A percentile compares a stretch with the other conserved stretches of the same genome.
Evolutionary conservation across 2,113 vertebrate species (phyloP).

Genomic region (Saimiri boliviensis): DNA sequence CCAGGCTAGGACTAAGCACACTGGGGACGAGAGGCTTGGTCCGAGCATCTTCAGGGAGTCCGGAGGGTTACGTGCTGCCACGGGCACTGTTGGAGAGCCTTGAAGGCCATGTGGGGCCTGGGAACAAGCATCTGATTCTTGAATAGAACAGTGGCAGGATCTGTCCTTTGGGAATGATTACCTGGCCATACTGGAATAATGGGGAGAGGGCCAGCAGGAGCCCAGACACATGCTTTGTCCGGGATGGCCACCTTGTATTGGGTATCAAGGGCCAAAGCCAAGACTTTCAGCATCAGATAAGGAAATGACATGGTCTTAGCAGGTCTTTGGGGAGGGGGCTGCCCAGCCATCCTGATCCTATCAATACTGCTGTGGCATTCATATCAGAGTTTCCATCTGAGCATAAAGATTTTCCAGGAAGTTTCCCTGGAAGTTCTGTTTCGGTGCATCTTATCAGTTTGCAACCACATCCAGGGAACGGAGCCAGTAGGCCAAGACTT

Average conservation of each 20-base stretch:
- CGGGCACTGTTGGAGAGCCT: background rate
- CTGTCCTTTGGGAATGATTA: background rate
- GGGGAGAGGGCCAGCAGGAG: background rate
- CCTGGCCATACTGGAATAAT: background rate
- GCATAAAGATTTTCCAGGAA: background rate
- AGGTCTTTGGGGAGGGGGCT: background rate
- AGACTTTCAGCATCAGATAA: background rate
- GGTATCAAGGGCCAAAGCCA: background rate
- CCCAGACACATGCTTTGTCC: background rate
- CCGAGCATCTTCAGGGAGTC: background rate
- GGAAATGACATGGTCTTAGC: background rate
- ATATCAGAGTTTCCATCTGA: background rate
- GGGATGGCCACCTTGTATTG: background rate
- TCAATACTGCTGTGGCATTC: background rate
- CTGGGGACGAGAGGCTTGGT: background rate
- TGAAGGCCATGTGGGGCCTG: background rate
- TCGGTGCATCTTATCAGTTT: background rate
- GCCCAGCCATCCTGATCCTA: background rate
- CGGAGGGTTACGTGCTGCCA: background rate
- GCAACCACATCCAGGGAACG: background rate
- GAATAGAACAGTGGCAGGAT: background rate
- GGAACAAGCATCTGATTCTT: background rate
- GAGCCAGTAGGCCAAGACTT: background rate
- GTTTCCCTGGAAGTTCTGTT: background rate
- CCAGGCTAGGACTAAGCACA: background rate